Evolutionary conservation across 2,113 vertebrate species (phyloP), one percentile per base, ranked within the genome.

Genomic region (Vicugna pacos): DNA sequence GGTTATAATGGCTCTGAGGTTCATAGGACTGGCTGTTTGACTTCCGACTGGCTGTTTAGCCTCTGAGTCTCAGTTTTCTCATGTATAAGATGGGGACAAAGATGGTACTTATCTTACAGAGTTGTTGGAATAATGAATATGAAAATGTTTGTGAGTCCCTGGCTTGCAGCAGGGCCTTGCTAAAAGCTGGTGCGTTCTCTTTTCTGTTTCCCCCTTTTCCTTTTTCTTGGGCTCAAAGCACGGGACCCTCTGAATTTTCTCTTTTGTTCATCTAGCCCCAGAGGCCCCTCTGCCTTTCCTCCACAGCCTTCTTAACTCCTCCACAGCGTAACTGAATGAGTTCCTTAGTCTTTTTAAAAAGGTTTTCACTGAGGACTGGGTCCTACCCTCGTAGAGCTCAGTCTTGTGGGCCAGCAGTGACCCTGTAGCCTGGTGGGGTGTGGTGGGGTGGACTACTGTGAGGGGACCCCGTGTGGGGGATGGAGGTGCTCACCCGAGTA

Each of bases 371-470:
- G 42, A 72, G 70, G 50, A 30, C 62, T 32, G 9, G 4, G 94
- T 24, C 32, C 65, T 72, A 62, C 60, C 38, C 48, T 77, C 60
- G 3, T 0, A 3, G 24, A 69, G 67, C 48, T 60, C 38, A 8
- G 30, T 52, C 81, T 38, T 3, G 4, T 38, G 42, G 77, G 72
- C 30, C 4, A 16, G 0, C 3, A 3, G 56, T 38, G 5, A 50
- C 62, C 0, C 2, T 1, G 1, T 7, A n/a, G 83, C 92, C 65
- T 28, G 13, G 16, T 32, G 65, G 22, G 3, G 4, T 3, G 1
- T 30, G 46, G n/a, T 42, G 87, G 35, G 35, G 35, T 35, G 35
- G 35, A 19, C 85, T 48, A 54, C 69, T 48, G 2, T 16, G n/a
- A 42, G 62, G 15, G 54, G 58, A 12, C 50, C 54, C 73, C 2